Evolutionary conservation across 2,113 vertebrate species (phyloP), one percentile per base, ranked within the genome.

Genomic region (Centropus unirufus): DNA sequence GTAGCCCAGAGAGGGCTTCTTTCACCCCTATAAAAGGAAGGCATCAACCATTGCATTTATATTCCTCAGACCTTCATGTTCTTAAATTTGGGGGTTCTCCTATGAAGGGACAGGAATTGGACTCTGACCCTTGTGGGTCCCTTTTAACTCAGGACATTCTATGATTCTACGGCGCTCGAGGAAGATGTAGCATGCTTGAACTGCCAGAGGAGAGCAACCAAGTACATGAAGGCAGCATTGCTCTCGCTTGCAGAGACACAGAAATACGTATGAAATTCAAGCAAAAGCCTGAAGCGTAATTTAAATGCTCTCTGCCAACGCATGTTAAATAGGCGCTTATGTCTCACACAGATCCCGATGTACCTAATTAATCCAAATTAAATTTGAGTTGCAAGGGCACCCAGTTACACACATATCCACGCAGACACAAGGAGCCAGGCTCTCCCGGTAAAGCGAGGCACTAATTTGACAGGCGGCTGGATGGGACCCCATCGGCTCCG

Each of bases 311-410:
- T 40, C 66, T 82, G 63, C 81, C 84, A 87, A 66, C 6, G 17
- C 69, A 62, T 26, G 51, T 85, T 84, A 87, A 91, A 87, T 32
- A 95, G 70, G 75, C 68, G 83, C 81, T 89, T 59, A 36, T 66
- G 40, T 85, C 85, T 73, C 83, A 74, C 27, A 14, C 47, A 22
- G 69, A 76, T 66, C 14, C 32, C 36, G n/a, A 23, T 67, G 55
- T 85, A 92, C 44, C 72, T 85, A 92, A 74, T 87, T 70, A 91
- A 84, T 89, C 84, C 78, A 77, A 75, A 91, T 72, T 73, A 87
- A 87, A 93, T 49, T 42, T 49, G 58, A 83, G 66, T 62, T 69
- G 62, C 52, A 77, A 69, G 46, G 59, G 74, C 54, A 89, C 30
- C 46, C 62, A 21, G 15, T 81, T 20, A 42, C 52, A 72, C 42